Conservation (phyloP, 2,113 vertebrate species). For the Odontesthes bonariensis region DNA sequence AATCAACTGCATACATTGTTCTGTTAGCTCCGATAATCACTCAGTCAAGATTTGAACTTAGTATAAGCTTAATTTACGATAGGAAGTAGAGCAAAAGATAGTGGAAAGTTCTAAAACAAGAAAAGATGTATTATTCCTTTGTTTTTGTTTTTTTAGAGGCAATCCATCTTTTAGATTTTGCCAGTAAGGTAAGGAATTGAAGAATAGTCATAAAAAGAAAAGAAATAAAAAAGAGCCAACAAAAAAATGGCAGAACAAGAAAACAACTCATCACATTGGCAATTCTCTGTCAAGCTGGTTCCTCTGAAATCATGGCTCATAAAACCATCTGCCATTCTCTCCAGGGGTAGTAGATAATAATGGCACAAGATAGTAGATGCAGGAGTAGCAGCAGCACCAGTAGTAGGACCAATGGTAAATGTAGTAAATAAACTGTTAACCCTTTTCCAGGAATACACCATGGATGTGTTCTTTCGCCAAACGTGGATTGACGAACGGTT, state of each 20-base stretch:
- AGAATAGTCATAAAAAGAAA: constrained; percentile 28
- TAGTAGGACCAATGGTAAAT: constrained; percentile 19
- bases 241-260: neutral
- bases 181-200: constrained; percentile 8
- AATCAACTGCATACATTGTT: constrained; percentile 4
- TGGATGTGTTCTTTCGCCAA: constrained; percentile 89
- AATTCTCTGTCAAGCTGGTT: constrained; percentile 58
- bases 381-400: constrained; percentile 35
- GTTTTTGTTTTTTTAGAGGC: neutral
- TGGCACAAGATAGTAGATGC: constrained; percentile 39
- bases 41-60: neutral
- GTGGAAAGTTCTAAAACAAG: neutral
- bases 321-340: constrained; percentile 70
- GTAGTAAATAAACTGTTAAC: constrained; percentile 45
- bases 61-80: neutral
- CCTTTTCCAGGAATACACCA: constrained; percentile 84
- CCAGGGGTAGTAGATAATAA: constrained; percentile 66
- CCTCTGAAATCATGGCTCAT: constrained; percentile 60
- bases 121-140: neutral
- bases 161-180: neutral
- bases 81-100: neutral
- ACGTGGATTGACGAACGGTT: constrained; percentile 86
- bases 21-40: neutral
- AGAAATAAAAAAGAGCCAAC: constrained; percentile 9
- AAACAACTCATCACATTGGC: constrained; percentile 40